A percentile compares a stretch with the other conserved stretches of the same genome.
These are phyloP conservation scores for Oncopodura yosiiana DNA, from an alignment of 1,140 invertebrate species.

Conservation along the genomic window DNA sequence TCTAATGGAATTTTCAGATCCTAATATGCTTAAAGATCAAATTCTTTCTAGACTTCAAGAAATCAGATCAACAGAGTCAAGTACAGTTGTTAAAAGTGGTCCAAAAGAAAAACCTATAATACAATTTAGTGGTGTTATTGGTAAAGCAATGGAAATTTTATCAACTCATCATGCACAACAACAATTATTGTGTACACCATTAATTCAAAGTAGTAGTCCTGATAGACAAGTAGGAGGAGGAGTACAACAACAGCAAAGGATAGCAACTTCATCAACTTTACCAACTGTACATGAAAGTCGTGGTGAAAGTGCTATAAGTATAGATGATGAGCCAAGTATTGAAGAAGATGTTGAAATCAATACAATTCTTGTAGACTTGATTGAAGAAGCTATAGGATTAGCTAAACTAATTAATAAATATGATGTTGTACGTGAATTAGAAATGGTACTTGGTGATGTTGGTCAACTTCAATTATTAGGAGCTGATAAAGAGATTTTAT, in stretches of 20 bases:
- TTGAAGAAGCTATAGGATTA: constrained; percentile 57
- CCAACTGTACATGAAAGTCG: not conserved
- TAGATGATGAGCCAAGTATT: not conserved
- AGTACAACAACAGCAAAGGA: not conserved
- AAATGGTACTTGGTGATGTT: constrained; percentile 51
- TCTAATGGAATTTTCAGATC: not conserved
- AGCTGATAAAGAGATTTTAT: constrained; percentile 52
- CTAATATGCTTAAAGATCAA: not conserved
- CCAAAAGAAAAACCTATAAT: not conserved
- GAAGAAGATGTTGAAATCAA: constrained; percentile 26
- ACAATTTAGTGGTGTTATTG: too few species aligned
- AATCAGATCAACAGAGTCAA: not conserved
- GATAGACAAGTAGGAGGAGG: not conserved
- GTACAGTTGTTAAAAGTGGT: not conserved
- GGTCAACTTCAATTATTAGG: constrained; percentile 48
- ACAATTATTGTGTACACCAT: too few species aligned
- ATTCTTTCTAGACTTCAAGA: not conserved
- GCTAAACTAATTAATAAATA: constrained; percentile 58
- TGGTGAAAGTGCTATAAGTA: not conserved
- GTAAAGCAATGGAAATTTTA: not conserved
- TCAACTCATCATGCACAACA: not conserved
- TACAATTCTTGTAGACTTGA: constrained; percentile 45
- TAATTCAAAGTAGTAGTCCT: too few species aligned
- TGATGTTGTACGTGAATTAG: constrained; percentile 48
- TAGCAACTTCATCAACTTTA: too few species aligned